Evolutionary conservation across 2,797 vertebrate genomes (phyloP).

Genomic region (Megalops cyprinoides): DNA sequence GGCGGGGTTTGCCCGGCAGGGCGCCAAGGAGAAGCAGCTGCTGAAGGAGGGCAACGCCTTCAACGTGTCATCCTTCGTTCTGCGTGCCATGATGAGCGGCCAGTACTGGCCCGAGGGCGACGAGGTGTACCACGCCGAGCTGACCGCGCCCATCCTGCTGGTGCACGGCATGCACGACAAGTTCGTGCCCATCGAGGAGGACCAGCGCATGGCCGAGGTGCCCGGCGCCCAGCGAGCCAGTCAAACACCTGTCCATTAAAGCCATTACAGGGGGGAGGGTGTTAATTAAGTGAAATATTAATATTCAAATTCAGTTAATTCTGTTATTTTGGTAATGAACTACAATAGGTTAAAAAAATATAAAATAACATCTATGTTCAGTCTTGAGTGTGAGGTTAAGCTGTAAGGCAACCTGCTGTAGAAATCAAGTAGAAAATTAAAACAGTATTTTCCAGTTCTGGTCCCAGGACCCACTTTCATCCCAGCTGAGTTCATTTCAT

Average conservation of each 20-base stretch:
- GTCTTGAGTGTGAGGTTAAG: too few relatives aligned
- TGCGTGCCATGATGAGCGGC: constrained; percentile 96
- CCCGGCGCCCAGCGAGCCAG: background rate
- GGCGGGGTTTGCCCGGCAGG: constrained; percentile 95
- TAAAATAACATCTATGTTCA: too few relatives aligned
- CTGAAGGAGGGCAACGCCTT: constrained; percentile 94
- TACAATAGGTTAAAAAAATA: too few relatives aligned
- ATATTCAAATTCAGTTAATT: too few relatives aligned
- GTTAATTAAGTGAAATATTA: background rate
- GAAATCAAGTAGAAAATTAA: too few relatives aligned
- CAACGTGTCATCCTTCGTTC: constrained; percentile 93
- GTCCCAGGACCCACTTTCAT: too few relatives aligned
- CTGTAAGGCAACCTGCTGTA: too few relatives aligned
- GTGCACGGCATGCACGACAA: constrained; percentile 96
- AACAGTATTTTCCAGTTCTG: too few relatives aligned
- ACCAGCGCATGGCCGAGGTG: constrained; percentile 97
- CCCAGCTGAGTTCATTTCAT: too few relatives aligned
- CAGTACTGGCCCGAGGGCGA: constrained; percentile 98
- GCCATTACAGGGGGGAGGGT: background rate
- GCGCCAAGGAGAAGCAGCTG: constrained; percentile 96
- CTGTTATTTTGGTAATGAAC: too few relatives aligned
- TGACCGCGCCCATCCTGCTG: constrained; percentile 89
- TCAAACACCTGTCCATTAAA: background rate
- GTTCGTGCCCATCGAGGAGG: constrained; percentile 94
- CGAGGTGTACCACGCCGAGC: constrained; percentile 95